phyloP scores from a whole-genome alignment of 2,113 vertebrate genomes.

The Ascaphus truei region DNA sequence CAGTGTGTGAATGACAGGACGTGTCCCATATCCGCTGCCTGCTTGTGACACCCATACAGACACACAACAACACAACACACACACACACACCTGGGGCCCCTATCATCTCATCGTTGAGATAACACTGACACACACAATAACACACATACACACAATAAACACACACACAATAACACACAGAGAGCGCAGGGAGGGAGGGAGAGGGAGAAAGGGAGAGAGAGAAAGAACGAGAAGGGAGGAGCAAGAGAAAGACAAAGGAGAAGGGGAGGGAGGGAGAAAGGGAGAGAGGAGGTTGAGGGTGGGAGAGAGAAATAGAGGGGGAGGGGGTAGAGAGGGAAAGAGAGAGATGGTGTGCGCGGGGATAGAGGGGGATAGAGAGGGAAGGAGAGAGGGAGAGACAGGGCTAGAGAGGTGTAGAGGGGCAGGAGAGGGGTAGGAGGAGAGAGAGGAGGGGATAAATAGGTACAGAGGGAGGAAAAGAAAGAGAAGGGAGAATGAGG shows the following conservation, averaged over 20 bases:
- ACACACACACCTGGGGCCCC: background rate
- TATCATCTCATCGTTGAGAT: slow-evolving; percentile 8
- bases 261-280: background rate
- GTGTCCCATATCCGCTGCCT: slow-evolving; percentile 23
- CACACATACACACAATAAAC: background rate
- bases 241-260: background rate
- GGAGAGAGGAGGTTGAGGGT: background rate
- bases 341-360: too few relatives aligned
- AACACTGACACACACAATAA: background rate
- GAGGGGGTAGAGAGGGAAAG: too few relatives aligned
- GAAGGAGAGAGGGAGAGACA: too few relatives aligned
- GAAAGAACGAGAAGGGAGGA: background rate
- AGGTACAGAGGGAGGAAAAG: too few relatives aligned
- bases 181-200: background rate
- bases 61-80: background rate
- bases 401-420: too few relatives aligned
- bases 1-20: slow-evolving; percentile 30
- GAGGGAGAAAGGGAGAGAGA: too few relatives aligned
- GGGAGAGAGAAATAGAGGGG: too few relatives aligned
- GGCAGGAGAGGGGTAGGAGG: too few relatives aligned
- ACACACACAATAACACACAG: background rate
- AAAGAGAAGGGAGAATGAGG: too few relatives aligned
- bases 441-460: too few relatives aligned
- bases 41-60: slow-evolving; percentile 28
- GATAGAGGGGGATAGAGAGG: too few relatives aligned